A percentile compares a stretch with the other conserved stretches of the same genome.
phyloP scores from a whole-genome alignment of 2,888 invertebrate genomes.

The Trichopoda pennipes region DNA sequence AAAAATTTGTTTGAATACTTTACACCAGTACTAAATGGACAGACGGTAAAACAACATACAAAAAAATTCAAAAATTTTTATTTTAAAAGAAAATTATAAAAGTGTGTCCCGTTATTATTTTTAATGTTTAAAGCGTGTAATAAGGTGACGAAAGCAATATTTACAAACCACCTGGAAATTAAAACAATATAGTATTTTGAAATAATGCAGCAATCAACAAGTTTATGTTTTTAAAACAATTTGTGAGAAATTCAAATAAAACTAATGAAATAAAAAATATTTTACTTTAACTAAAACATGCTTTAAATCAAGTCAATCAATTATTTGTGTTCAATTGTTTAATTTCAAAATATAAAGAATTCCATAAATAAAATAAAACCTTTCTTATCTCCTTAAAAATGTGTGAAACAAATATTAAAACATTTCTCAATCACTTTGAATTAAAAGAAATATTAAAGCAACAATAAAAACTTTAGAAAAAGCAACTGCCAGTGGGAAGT shows the following conservation, averaged over 20 bases:
- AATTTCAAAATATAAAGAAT: conserved; percentile 11
- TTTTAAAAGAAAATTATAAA: conserved; percentile 9
- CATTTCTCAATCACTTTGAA: conserved; percentile 21
- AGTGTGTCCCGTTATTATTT: conserved; percentile 15
- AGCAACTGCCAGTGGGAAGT: conserved; percentile 33
- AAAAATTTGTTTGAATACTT: conserved; percentile 38
- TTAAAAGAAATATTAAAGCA: conserved; percentile 23
- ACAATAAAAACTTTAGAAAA: background rate
- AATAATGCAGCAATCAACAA: background rate
- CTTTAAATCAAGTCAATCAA: background rate
- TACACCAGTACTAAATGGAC: conserved; percentile 36
- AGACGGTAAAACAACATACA: conserved; percentile 38
- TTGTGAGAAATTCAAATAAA: background rate
- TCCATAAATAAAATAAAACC: conserved; percentile 8
- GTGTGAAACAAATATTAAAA: conserved; percentile 1
- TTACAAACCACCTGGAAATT: conserved; percentile 10
- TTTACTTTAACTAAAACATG: background rate
- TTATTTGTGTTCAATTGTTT: too few relatives aligned
- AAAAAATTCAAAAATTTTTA: conserved; percentile 12
- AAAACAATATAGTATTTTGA: background rate
- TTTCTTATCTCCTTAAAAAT: background rate
- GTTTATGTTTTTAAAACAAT: background rate
- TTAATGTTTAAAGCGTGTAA: conserved; percentile 7
- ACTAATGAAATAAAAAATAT: background rate
- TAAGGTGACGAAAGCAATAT: conserved; percentile 28